Percentiles rank a stretch among this genome's conserved stretches.
phyloP scores from a whole-genome alignment of 1,140 invertebrate species.

The Theocolax elegans region DNA sequence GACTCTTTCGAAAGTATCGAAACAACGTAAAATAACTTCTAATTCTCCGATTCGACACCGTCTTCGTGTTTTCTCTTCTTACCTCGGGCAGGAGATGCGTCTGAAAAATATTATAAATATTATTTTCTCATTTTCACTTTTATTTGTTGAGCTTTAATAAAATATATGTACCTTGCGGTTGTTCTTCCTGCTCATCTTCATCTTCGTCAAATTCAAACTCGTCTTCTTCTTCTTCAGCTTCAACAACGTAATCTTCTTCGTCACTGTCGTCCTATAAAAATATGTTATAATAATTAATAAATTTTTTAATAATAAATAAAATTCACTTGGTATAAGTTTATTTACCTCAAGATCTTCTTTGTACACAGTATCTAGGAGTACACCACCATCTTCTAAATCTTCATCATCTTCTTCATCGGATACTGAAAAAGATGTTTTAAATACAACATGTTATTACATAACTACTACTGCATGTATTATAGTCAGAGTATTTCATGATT shows the following conservation, averaged over 20 bases:
- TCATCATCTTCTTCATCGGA: constrained; percentile 70
- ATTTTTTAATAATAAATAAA: neutral
- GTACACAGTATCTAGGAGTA: constrained; percentile 79
- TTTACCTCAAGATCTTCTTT: constrained; percentile 76
- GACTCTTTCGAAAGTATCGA: constrained; percentile 62
- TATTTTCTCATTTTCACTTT: too few species aligned
- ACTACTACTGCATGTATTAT: too few species aligned
- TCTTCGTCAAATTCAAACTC: constrained; percentile 65
- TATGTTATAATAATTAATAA: neutral
- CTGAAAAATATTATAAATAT: too few species aligned
- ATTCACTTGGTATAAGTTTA: neutral
- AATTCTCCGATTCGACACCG: constrained; percentile 63
- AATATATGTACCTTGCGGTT: constrained; percentile 45
- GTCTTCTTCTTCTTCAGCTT: constrained; percentile 74
- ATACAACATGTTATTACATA: neutral
- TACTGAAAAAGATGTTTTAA: constrained; percentile 53
- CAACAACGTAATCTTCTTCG: constrained; percentile 73
- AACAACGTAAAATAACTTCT: constrained; percentile 55
- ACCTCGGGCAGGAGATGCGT: constrained; percentile 68
- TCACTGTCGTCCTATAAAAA: constrained; percentile 71
- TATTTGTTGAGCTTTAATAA: neutral
- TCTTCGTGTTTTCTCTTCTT: constrained; percentile 81
- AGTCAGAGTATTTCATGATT: constrained; percentile 39
- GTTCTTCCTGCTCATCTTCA: constrained; percentile 68
- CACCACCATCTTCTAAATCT: constrained; percentile 73